Evolutionary conservation across 1,140 invertebrate genomes (phyloP).

Genomic region (Zaprionus vittiger): DNA sequence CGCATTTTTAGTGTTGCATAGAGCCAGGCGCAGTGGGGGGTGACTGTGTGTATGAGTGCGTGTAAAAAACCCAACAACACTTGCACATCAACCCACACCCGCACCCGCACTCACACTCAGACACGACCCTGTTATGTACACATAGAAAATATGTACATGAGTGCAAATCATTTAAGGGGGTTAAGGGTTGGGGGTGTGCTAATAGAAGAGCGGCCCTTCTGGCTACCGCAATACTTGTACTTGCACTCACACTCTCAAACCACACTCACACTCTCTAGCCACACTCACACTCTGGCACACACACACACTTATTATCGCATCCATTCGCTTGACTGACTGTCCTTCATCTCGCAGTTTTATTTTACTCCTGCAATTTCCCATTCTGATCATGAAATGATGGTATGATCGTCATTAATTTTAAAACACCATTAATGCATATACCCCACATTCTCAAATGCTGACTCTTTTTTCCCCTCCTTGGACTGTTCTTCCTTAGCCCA

Average conservation of each 20-base stretch:
- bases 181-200: conserved; percentile 29
- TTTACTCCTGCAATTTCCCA: neutral
- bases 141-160: conserved; percentile 61
- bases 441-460: neutral
- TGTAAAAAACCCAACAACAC: conserved; percentile 53
- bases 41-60: conserved; percentile 30
- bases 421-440: conserved; percentile 3
- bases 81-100: conserved; percentile 51
- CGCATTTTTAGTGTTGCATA: conserved; percentile 82
- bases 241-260: neutral
- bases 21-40: conserved; percentile 65
- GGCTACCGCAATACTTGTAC: conserved; percentile 10
- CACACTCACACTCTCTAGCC: neutral
- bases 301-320: conserved; percentile 35
- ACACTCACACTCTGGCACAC: neutral
- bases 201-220: conserved; percentile 32
- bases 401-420: conserved; percentile 12
- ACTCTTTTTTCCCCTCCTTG: neutral
- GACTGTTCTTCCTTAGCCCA: conserved; percentile 1
- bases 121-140: conserved; percentile 49
- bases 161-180: conserved; percentile 72
- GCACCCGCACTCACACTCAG: conserved; percentile 27
- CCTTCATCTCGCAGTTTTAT: conserved; percentile 6
- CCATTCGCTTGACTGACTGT: conserved; percentile 21
- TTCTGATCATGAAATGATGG: conserved; percentile 24